Percentiles rank a stretch among this genome's conserved stretches.
Conservation (phyloP, 2,888 invertebrate species). For the Germaria angustata region DNA sequence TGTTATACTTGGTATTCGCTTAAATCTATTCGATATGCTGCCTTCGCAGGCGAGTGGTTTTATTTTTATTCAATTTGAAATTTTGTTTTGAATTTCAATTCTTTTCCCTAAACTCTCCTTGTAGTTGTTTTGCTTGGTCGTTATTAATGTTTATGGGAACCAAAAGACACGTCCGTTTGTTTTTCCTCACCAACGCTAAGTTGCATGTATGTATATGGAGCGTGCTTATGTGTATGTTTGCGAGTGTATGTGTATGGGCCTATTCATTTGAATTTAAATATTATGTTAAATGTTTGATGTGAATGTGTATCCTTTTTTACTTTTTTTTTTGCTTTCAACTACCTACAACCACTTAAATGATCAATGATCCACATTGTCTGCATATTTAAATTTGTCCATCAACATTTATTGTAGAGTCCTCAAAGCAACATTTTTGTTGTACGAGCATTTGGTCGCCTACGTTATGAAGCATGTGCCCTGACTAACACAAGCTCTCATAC, state of each 20-base stretch:
- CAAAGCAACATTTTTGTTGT: slow-evolving; percentile 22
- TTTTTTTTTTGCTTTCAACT: background rate
- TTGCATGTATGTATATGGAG: background rate
- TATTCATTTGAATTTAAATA: slow-evolving; percentile 16
- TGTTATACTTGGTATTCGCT: slow-evolving; percentile 8
- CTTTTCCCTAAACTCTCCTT: background rate
- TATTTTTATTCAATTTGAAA: slow-evolving; percentile 48
- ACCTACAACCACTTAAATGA: slow-evolving; percentile 66
- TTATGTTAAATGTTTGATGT: slow-evolving; percentile 5
- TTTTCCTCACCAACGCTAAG: background rate
- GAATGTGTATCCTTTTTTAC: slow-evolving; percentile 18
- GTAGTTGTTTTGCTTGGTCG: background rate
- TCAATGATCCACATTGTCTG: slow-evolving; percentile 68
- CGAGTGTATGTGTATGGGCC: background rate
- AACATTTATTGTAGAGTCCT: slow-evolving; percentile 58
- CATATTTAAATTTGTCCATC: slow-evolving; percentile 67
- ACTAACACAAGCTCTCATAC: slow-evolving; percentile 10
- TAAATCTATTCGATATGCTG: slow-evolving; percentile 62
- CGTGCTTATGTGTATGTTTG: background rate
- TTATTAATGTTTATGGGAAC: slow-evolving; percentile 62
- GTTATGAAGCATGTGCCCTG: slow-evolving; percentile 58
- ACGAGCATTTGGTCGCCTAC: slow-evolving; percentile 53
- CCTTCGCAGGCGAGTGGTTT: slow-evolving; percentile 32
- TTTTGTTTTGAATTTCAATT: slow-evolving; percentile 26
- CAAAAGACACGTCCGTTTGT: slow-evolving; percentile 60